Evolutionary conservation across 1,140 invertebrate species (phyloP), one percentile per base, ranked within the genome.

Genomic region (Sitodiplosis mosellana): DNA sequence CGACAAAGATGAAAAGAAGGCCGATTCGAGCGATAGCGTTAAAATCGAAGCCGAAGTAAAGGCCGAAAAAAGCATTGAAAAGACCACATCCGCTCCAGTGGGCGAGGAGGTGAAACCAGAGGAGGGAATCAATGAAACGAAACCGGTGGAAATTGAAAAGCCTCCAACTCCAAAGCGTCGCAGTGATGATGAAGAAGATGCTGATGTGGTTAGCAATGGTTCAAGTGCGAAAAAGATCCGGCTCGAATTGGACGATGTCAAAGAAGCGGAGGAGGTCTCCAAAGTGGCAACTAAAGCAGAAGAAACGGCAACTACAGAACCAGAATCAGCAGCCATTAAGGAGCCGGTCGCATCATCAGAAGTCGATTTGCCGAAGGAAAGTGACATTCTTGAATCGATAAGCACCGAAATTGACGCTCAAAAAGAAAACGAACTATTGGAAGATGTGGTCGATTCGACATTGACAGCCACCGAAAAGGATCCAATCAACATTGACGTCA

Each of bases 221-320:
- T 38, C 15, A 12, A 34, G 7, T 34, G 36, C 15, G 36, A 17
- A 38, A n/a, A 38, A 38, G 12, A 38, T 38, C 14, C 12, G 36
- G 10, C 27, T 27, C 27, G 27, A 49, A 21, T 40, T 50, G 6
- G 37, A 52, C 11, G 50, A 52, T 5, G n/a, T n/a, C n/a, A 42
- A 55, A 19, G 21, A n/a, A 10, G 51, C 19, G 8, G 42, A 51
- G 14, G 19, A 40, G 11, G 46, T 15, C 12, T 10, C 27, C 4
- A 40, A 21, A 33, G 46, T 38, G 5, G 38, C 46, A 44, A 38
- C 11, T 21, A 40, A 43, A 36, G 40, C 38, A 19, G 47, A 50
- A 10, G 33, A 46, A 2, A 45, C 46, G 15, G 45, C 52, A 27
- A 10, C 27, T 3, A 3, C 27, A 27, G 4, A 27, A 10, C 27